These are phyloP conservation scores for Druceiella hillmani DNA, from an alignment of 2,888 invertebrate species.

Conservation along the genomic window DNA sequence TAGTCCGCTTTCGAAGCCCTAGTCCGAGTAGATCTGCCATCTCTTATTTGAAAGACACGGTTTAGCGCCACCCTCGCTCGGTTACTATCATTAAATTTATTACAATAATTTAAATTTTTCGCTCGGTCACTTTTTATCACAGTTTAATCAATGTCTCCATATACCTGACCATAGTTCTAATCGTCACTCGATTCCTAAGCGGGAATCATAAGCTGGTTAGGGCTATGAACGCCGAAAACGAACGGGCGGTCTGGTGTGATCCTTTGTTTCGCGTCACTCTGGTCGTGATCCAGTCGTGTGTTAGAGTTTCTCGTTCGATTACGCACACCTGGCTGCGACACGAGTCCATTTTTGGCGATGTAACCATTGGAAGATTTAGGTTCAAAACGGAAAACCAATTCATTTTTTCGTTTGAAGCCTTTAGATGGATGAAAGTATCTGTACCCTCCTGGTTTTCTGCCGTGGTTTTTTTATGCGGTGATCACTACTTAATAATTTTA, in stretches of 20 bases:
- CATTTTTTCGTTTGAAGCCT: slow-evolving; percentile 44
- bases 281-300: neutral
- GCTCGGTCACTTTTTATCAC: slow-evolving; percentile 43
- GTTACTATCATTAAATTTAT: slow-evolving; percentile 51
- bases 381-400: slow-evolving; percentile 47
- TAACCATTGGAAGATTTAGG: slow-evolving; percentile 45
- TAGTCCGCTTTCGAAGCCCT: neutral
- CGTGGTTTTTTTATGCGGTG: no score
- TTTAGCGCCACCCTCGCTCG: slow-evolving; percentile 40
- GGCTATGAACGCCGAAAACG: slow-evolving; percentile 56
- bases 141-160: slow-evolving; percentile 37
- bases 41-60: slow-evolving; percentile 48
- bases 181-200: slow-evolving; percentile 39
- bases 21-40: slow-evolving; percentile 44
- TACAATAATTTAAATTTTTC: slow-evolving; percentile 46
- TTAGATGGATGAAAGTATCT: no score
- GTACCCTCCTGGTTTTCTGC: no score
- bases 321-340: no score
- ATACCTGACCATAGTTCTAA: slow-evolving; percentile 47
- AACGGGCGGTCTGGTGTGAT: slow-evolving; percentile 49
- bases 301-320: no score
- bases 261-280: neutral
- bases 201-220: slow-evolving; percentile 44
- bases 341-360: slow-evolving; percentile 38
- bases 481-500: no score